Base-by-base conservation (phyloP, 2,888 invertebrate species). In the Eupithecia tripunctaria region DNA sequence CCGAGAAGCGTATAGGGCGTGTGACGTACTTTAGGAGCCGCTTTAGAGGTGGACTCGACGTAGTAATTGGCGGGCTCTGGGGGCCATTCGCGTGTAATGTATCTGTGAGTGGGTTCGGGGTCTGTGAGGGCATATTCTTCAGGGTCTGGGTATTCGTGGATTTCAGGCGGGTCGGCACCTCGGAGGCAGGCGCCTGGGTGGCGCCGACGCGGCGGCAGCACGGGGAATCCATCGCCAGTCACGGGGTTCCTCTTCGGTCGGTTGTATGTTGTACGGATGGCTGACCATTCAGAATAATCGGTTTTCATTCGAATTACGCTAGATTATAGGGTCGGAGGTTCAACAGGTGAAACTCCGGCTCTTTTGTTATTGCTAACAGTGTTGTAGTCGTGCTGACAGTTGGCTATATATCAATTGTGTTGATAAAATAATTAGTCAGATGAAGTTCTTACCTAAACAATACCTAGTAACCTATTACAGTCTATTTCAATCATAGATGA, bases 161-260 rank as follows among this genome's bases (percentile, higher is more conserved):
- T 80, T 77, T 83, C 81, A 81, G 85, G 80, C 78, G 84, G 90
- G 89, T 89, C 88, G 86, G 94, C 94, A 94, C 94, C 95, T 95
- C 94, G 91, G 88, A 87, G 90, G 88, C 89, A 85, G 90, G 90
- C 90, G 81, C 88, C 91, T 75, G 94, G 91, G 86, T 92, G 92
- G 86, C 92, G 90, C 82, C 94, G 92, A 75, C 95, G 92, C 87
- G 84, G 89, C 84, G 94, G 94, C 89, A 92, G 93, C 89, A 95
- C 86, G 85, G 87, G 86, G 88, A 95, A 93, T 85, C 95, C 96
- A 86, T 95, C 95, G 86, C 96, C 96, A 84, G 96, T 96, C 91
- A 96, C 95, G 82, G 95, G 95, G 86, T 95, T 95, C 93, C 95
- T 95, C 91, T 94, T 93, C 94, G 95, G 93, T 87, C 92, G 94